Percentiles rank a stretch among this genome's conserved stretches.
Evolutionary conservation across 2,113 vertebrate genomes (phyloP).

Genomic region (Trachemys scripta): DNA sequence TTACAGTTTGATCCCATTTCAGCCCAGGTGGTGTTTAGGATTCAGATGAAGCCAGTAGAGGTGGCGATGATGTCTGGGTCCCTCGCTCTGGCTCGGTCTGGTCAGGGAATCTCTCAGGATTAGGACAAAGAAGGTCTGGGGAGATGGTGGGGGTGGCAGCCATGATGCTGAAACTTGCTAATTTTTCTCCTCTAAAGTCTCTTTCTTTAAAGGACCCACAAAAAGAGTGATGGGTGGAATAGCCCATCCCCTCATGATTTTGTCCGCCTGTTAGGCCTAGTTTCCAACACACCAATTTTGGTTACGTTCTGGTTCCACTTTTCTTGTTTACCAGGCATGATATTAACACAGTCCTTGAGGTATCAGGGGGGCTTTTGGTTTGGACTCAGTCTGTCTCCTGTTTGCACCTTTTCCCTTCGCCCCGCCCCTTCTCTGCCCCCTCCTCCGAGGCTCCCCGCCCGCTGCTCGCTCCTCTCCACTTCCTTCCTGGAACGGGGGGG

Average conservation of each 20-base stretch:
- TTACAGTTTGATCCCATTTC: background rate
- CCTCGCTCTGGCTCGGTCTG: background rate
- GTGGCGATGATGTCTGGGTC: too few relatives aligned
- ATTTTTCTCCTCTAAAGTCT: too few relatives aligned
- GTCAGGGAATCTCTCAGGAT: background rate
- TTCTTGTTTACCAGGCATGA: background rate
- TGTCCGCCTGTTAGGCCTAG: too few relatives aligned
- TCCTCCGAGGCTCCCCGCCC: too few relatives aligned
- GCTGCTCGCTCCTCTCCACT: too few relatives aligned
- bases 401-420: background rate
- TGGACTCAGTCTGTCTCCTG: background rate
- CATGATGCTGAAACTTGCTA: background rate
- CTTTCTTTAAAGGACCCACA: too few relatives aligned
- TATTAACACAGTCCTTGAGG: background rate
- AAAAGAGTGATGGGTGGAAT: too few relatives aligned
- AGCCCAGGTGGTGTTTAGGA: background rate
- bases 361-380: background rate
- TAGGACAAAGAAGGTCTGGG: background rate
- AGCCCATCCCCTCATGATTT: too few relatives aligned
- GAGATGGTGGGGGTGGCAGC: background rate
- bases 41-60: background rate
- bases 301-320: background rate
- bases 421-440: too few relatives aligned
- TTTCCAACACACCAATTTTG: too few relatives aligned
- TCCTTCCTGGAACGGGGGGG: too few relatives aligned